Conservation (phyloP, 1,140 invertebrate genomes). For the Trichoplusia ni region DNA sequence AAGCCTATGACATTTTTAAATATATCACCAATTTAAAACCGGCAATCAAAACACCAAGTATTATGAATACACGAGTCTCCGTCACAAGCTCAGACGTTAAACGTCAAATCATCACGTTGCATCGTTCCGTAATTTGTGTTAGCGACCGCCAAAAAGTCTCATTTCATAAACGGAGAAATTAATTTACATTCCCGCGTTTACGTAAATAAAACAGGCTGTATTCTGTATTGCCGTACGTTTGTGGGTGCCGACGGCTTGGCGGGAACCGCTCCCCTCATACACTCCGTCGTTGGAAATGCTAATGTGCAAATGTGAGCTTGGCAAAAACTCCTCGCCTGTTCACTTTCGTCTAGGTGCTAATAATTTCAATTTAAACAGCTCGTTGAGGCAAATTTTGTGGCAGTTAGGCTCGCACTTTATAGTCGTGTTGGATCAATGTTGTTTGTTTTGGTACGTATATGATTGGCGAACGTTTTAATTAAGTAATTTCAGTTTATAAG, state of each 20-base stretch:
- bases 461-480: background rate
- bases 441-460: background rate
- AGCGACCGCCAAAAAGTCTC: constrained; percentile 50
- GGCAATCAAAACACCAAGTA: background rate
- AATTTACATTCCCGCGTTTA: constrained; percentile 66
- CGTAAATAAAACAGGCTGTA: constrained; percentile 55
- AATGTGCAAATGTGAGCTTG: constrained; percentile 55
- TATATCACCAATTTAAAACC: no score
- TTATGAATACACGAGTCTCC: constrained; percentile 9
- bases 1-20: no score
- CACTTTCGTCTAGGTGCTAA: constrained; percentile 46
- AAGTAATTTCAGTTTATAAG: background rate
- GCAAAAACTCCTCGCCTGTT: constrained; percentile 53
- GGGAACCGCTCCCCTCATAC: constrained; percentile 27
- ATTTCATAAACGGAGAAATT: constrained; percentile 60
- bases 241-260: constrained; percentile 30
- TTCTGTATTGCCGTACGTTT: constrained; percentile 49
- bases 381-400: constrained; percentile 23
- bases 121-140: constrained; percentile 39
- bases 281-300: constrained; percentile 51
- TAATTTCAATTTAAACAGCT: constrained; percentile 52
- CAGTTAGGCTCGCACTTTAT: constrained; percentile 4
- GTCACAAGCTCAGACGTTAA: background rate
- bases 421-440: constrained; percentile 12
- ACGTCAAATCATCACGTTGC: constrained; percentile 30